phyloP scores from a whole-genome alignment of 1,140 invertebrate species.

The Calliphora vicina region DNA sequence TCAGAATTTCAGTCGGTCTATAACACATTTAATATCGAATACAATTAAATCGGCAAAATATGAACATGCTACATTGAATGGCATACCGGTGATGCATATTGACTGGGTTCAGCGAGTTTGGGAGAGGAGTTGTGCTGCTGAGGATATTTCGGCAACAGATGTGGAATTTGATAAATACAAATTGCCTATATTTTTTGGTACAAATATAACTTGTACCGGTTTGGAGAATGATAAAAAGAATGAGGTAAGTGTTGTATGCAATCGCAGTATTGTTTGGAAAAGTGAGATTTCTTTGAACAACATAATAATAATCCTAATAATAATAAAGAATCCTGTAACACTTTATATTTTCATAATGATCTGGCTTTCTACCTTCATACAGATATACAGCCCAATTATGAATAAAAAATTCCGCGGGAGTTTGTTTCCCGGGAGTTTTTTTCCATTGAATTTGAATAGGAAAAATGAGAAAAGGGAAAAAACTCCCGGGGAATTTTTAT shows the following conservation, averaged over 20 bases:
- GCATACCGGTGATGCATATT: constrained; percentile 78
- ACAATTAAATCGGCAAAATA: constrained; percentile 78
- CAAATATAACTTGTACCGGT: constrained; percentile 82
- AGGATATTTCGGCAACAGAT: constrained; percentile 72
- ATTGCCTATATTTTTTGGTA: constrained; percentile 82
- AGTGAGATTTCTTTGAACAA: no score
- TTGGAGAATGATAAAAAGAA: constrained; percentile 72
- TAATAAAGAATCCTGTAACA: no score
- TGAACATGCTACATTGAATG: constrained; percentile 76
- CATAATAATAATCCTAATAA: no score
- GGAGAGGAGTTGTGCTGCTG: constrained; percentile 69
- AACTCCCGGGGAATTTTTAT: no score
- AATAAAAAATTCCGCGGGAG: no score
- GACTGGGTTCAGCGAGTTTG: constrained; percentile 84
- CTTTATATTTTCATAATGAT: no score
- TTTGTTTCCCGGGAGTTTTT: no score
- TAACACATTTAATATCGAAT: constrained; percentile 85
- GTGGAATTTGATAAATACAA: constrained; percentile 71
- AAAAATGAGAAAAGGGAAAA: no score
- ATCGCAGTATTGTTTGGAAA: no score
- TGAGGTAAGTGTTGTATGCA: constrained; percentile 57
- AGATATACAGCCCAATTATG: no score
- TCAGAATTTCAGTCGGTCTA: constrained; percentile 73
- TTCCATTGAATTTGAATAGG: no score
- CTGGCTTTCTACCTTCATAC: no score